Base-by-base conservation (phyloP, 1,140 invertebrate species). In the Ceratoteleas bidentatus region DNA sequence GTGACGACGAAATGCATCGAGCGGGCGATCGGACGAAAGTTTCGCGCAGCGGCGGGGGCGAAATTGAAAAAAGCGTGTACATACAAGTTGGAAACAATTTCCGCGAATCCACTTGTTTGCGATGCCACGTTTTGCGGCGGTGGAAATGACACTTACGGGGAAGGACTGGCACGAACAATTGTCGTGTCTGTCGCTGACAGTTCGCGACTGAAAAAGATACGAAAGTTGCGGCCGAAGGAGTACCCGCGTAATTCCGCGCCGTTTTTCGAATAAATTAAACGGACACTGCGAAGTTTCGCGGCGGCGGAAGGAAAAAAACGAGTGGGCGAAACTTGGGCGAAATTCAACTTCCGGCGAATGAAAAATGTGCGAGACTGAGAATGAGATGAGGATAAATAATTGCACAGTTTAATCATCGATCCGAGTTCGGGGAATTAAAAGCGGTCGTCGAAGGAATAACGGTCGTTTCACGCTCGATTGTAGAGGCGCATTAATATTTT, bases 131-230 rank as follows among this genome's bases (percentile, higher is more conserved):
- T 79, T 73, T 62, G 61, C 68, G 76, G 68, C n/a, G 49, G 54
- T 79, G 76, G 76, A 68, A 79, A 73, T 79, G 76, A 79, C 76
- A 79, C 68, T 79, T 54, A 61, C 56, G 52, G 54, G 47, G 66
- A 60, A 78, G 50, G 73, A 62, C 64, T 49, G 56, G 11, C 57
- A 50, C 38, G 75, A 65, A 65, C 69, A 74, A 66, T 80, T 69
- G 69, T 74, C 64, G 61, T 56, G 13, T 49, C 69, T 80, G 77
- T 13, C 45, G 15, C 54, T 68, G 77, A 74, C 77, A 74, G 77
- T 66, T 73, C 43, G 50, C 69, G 74, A 74, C 70, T 64, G 45
- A 62, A 80, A 80, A 80, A 80, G 54, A 56, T 54, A 66, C 36
- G 15, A 76, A 61, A 76, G 49, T 69, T 69, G 56, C 57, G 64